A percentile compares a stretch with the other conserved stretches of the same genome.
These are phyloP conservation scores for Empidonax alnorum DNA, from an alignment of 2,113 vertebrate species.

Conservation along the genomic window DNA sequence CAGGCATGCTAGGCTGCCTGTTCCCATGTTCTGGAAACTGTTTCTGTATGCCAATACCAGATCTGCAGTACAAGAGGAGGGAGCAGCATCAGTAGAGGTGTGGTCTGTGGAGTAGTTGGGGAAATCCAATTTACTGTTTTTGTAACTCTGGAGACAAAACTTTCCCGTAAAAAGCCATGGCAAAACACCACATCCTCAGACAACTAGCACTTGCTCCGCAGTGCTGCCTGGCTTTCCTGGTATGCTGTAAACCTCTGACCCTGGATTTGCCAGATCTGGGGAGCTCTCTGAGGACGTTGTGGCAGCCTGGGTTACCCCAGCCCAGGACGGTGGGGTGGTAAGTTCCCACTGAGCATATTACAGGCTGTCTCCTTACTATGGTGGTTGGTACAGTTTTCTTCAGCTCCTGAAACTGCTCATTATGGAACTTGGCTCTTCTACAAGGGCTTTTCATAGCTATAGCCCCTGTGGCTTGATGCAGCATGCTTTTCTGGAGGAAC, in stretches of 20 bases:
- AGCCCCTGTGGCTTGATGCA: slow-evolving; percentile 56
- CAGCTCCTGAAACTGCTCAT: slow-evolving; percentile 21
- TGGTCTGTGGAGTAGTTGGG: not conserved
- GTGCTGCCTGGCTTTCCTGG: not conserved
- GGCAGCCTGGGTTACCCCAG: not conserved
- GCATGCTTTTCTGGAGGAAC: slow-evolving; percentile 36
- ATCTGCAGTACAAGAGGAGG: not conserved
- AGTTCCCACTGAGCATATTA: not conserved
- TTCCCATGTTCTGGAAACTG: not conserved
- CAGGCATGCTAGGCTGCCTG: not conserved
- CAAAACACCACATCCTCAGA: not conserved
- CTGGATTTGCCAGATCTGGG: not conserved
- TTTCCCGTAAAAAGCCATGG: slow-evolving; percentile 10
- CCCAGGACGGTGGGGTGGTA: rapidly evolving
- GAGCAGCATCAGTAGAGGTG: not conserved
- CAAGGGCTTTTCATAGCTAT: slow-evolving; percentile 44
- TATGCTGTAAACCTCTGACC: not conserved
- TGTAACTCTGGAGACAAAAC: slow-evolving; percentile 19
- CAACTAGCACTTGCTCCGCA: not conserved
- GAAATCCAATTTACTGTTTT: slow-evolving; percentile 25
- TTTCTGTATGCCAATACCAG: not conserved
- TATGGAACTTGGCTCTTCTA: slow-evolving; percentile 4
- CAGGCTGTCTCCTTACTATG: not conserved
- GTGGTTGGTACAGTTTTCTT: not conserved
- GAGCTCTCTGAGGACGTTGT: not conserved